Evolutionary conservation across 2,888 invertebrate species (phyloP).

Genomic region (Noctua comes): DNA sequence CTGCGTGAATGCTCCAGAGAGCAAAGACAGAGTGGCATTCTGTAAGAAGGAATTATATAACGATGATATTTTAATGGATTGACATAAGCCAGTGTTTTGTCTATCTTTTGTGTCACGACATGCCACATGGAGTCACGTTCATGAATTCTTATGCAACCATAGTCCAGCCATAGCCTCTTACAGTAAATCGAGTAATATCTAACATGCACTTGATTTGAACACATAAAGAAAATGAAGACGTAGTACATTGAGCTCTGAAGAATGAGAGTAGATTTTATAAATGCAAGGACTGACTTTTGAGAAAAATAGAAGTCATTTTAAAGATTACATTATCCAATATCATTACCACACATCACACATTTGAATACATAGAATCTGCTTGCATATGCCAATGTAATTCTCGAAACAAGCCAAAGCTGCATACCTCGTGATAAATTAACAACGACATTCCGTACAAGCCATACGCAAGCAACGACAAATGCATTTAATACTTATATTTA

Average conservation of each 20-base stretch:
- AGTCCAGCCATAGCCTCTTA: neutral
- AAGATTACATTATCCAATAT: neutral
- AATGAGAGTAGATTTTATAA: neutral
- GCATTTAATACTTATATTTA: neutral
- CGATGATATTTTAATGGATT: neutral
- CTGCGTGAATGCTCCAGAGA: neutral
- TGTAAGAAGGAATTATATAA: neutral
- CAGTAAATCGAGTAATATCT: neutral
- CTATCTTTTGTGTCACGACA: neutral
- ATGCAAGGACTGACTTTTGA: neutral
- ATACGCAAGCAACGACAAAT: constrained; percentile 11
- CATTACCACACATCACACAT: neutral
- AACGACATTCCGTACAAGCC: neutral
- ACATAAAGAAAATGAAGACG: neutral
- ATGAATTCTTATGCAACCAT: neutral
- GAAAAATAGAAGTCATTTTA: neutral
- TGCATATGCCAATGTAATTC: neutral
- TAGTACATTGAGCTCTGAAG: neutral
- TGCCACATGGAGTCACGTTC: neutral
- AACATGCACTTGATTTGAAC: neutral
- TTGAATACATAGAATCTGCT: neutral
- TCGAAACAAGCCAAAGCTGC: neutral
- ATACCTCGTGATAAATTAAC: constrained; percentile 1
- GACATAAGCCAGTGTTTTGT: too few species aligned
- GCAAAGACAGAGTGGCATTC: neutral